Base-by-base conservation (phyloP, 1,140 invertebrate species). In the Ceratoteleas bidentatus region DNA sequence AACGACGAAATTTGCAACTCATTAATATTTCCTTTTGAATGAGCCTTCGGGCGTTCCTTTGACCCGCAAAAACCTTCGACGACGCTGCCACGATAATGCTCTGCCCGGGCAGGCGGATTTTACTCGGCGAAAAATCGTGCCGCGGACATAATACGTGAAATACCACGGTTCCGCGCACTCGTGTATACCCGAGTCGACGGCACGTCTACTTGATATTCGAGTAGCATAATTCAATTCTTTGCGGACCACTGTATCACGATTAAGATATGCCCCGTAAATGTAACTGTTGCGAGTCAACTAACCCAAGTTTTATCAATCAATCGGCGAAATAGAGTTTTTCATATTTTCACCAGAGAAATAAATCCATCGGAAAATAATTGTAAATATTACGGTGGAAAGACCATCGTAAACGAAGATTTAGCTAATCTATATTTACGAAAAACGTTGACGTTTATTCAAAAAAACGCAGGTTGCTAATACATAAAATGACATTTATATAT, bases 21-120 rank as follows among this genome's bases (percentile, higher is more conserved):
- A 77, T 81, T 61, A 77, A 77, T 81, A 69, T 70, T 60, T 58
- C 62, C 57, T 53, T 81, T 70, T 47, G 36, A 65, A 57, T 49
- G 14, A 65, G 61, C 53, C 64, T 54, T 13, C 57, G 15, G 9
- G 75, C 60, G 14, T 61, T 75, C 57, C 58, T 74, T 70, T 77
- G 76, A 64, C 58, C 36, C 43, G 38, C 36, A 43, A 36, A 53
- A 80, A 57, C 50, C 60, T 77, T 62, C 52, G 53, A 11, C 13
- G 0, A 53, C 6, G n/a, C 57, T 15, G 15, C 6, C 16, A 24
- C 24, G 16, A 16, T 52, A 13, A 49, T 13, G 13, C n/a, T 49
- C 11, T 49, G 45, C 8, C 16, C 8, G 16, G 50, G 13, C 16
- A 11, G 11, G 11, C 8, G 38, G 38, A 11, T 8, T 40, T 40